Evolutionary conservation across 2,797 vertebrate species (phyloP).

Genomic region (Pelodytes ibericus): DNA sequence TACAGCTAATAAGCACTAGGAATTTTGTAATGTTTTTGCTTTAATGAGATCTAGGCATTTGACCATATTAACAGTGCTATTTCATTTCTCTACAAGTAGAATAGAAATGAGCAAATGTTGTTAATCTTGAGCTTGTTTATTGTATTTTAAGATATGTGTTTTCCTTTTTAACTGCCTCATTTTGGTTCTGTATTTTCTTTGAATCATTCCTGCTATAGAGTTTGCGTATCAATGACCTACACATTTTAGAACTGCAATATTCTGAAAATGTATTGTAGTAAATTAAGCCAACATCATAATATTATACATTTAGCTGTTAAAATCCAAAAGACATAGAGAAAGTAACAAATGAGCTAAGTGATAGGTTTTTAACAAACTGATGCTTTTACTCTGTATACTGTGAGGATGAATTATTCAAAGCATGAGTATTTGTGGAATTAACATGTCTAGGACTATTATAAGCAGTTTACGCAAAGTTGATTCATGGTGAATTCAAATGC

Average conservation of each 20-base stretch:
- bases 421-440: no score
- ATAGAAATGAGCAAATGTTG: constrained; percentile 48
- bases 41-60: constrained; percentile 54
- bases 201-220: neutral
- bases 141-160: constrained; percentile 39
- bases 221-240: no score
- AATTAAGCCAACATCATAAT: neutral
- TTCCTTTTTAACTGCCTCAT: constrained; percentile 18
- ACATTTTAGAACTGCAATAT: neutral
- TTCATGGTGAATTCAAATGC: no score
- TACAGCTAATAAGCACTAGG: constrained; percentile 56
- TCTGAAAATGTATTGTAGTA: neutral
- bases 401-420: no score
- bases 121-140: constrained; percentile 55
- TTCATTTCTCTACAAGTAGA: constrained; percentile 49
- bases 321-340: no score
- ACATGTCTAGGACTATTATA: no score
- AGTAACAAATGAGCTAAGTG: no score
- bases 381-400: no score
- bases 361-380: no score
- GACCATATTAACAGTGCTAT: constrained; percentile 50
- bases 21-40: constrained; percentile 54
- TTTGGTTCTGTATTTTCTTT: constrained; percentile 4
- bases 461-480: no score
- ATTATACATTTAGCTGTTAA: neutral